Base-by-base conservation (phyloP, 2,888 invertebrate genomes). In the Chymomyza amoena region DNA sequence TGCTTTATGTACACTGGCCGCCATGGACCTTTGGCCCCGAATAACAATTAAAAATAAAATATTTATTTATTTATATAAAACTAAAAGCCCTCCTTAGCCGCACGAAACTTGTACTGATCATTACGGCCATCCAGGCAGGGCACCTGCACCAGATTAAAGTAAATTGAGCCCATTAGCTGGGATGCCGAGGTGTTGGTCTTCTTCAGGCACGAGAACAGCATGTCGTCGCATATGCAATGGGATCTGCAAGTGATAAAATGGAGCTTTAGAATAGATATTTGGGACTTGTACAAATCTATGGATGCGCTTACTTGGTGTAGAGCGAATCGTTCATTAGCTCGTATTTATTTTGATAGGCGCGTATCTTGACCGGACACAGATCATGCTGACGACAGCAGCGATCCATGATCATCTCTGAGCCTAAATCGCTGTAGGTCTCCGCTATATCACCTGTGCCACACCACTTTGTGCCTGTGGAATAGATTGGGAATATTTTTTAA, bases 381-480 rank as follows among this genome's bases (percentile, higher is more conserved):
- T 98, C 98, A 91, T 98, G 98, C 16, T 95, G 95, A 71, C 97
- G 94, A 92, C 98, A 98, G 91, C 98, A 98, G 81, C 94, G 93
- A 92, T 97, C 97, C 81, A 96, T 94, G 45, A 92, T 92, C 61
- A 92, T 88, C 91, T 92, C 95, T 0, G 94, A 93, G 54, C 98
- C 98, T 76, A 98, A 93, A 92, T 98, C 97, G 91, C 95, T 95
- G 92, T 96, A 97, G 89, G 95, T 94, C 20, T 93, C 92, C 0
- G 98, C 97, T 79, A 97, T 95, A 91, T 97, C 97, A 0, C 97
- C 97, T 0, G 96, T 95, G 18, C 98, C 98, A 89, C 98, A 98
- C 97, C 97, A 97, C 91, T 97, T 97, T 52, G 97, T 97, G 75
- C 97, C 97, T 97, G 90, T 0, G 91, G 32, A 39, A 91, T 32